Base-by-base conservation (phyloP, 2,113 vertebrate genomes). In the Dipodomys merriami region DNA sequence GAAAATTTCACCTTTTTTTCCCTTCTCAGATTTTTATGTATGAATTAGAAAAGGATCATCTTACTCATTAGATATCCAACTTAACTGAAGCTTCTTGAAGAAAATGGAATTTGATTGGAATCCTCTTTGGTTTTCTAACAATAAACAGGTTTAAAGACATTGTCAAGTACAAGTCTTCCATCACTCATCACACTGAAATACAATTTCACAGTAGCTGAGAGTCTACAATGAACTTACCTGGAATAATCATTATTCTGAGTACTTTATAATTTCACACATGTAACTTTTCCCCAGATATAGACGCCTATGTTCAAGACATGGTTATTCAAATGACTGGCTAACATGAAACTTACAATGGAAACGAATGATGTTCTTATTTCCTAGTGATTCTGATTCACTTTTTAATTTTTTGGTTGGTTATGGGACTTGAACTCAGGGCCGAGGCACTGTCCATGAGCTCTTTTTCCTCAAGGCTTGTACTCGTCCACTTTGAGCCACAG, bases 341-440 rank as follows among this genome's bases (percentile, higher is more conserved):
- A 69, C 30, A 35, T 60, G 33, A 81, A 88, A 86, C 78, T 91
- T 93, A 73, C 33, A 33, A 39, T 0, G 15, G 53, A 73, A 78
- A 94, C 71, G 30, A 91, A 67, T 16, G 22, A 94, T 53, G 22
- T 30, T 93, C 72, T 89, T 53, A 65, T 92, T 89, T 49, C 49
- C 60, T 78, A 84, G 60, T n/a, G 77, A 95, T 72, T 57, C 57
- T 88, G 62, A 78, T 67, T 83, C 83, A 83, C 30, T 19, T 83
- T 68, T 93, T 15, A 39, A 39, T 39, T 87, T 93, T 85, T 77
- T 94, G 53, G 15, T 57, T 16, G 15, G 53, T 57, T 13, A 57
- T 57, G 53, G 53, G 12, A 57, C 53, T 16, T 57, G 53, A 57
- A 57, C 53, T 57, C 15, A 16, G 53, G 15, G 53, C 53, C 15